These are phyloP conservation scores for Lindbergichthys nudifrons DNA, from an alignment of 2,797 vertebrate species.

Conservation along the genomic window DNA sequence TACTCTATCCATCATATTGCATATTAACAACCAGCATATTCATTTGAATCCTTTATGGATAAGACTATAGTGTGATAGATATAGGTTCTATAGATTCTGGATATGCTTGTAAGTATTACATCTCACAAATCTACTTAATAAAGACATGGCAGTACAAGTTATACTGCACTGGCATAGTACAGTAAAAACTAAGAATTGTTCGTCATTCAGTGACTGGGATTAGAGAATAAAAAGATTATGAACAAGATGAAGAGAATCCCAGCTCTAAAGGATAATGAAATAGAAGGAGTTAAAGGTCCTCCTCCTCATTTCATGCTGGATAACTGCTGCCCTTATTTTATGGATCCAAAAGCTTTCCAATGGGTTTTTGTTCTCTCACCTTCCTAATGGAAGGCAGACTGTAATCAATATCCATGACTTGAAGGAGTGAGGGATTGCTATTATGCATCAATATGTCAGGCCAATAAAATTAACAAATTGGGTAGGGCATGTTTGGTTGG, in stretches of 20 bases:
- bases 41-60: no score
- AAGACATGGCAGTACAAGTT: constrained; percentile 4
- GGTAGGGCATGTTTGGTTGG: constrained; percentile 28
- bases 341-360: constrained; percentile 51
- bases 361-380: constrained; percentile 49
- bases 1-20: no score
- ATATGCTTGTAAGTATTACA: constrained; percentile 9
- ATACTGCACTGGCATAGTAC: not conserved
- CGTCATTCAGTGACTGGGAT: constrained; percentile 3
- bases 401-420: constrained; percentile 50
- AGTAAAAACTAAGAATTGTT: constrained; percentile 5
- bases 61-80: not conserved
- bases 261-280: constrained; percentile 26
- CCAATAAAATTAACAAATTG: constrained; percentile 55
- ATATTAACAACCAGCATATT: no score
- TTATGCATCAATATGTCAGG: constrained; percentile 56
- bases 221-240: constrained; percentile 20
- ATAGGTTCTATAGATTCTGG: not conserved
- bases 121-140: constrained; percentile 20
- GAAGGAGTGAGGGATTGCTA: constrained; percentile 54
- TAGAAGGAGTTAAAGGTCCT: constrained; percentile 40
- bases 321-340: constrained; percentile 53
- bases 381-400: constrained; percentile 44
- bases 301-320: constrained; percentile 49
- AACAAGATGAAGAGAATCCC: constrained; percentile 4